Percentiles rank a stretch among this genome's conserved stretches.
These are phyloP conservation scores for Pteromalus puparum DNA, from an alignment of 1,140 invertebrate species.

Conservation along the genomic window DNA sequence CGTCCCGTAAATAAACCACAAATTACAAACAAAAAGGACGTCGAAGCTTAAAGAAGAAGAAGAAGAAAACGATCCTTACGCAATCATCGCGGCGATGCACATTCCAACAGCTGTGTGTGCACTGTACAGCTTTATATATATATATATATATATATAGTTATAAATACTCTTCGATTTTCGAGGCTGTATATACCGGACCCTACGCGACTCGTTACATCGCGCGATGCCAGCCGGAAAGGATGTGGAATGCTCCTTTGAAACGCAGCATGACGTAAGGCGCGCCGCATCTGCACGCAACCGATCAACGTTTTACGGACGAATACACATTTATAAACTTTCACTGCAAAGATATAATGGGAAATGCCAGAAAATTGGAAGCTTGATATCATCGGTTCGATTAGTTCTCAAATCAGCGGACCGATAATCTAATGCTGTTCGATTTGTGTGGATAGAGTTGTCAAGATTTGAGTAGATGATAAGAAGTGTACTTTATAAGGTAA, in stretches of 20 bases:
- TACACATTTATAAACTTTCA: slow-evolving; percentile 7
- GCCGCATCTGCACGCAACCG: neutral
- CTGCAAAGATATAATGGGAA: neutral
- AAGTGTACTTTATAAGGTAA: no score
- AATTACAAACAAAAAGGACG: neutral
- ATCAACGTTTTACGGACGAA: neutral
- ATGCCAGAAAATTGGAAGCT: neutral
- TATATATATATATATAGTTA: neutral
- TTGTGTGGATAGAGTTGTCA: no score
- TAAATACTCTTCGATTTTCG: slow-evolving; percentile 3
- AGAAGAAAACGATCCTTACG: neutral
- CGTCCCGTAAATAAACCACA: neutral
- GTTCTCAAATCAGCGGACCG: neutral
- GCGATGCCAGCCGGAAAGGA: neutral
- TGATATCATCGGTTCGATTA: neutral
- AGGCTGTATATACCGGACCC: neutral
- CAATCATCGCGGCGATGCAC: neutral
- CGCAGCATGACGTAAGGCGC: slow-evolving; percentile 10
- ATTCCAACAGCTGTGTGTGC: neutral
- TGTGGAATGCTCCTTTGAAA: neutral
- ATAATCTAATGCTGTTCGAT: neutral
- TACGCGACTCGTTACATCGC: neutral
- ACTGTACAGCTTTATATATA: no score
- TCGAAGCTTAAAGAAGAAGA: neutral
- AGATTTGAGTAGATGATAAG: no score